phyloP scores from a whole-genome alignment of 2,888 invertebrate species.

The Diabrotica balteata region DNA sequence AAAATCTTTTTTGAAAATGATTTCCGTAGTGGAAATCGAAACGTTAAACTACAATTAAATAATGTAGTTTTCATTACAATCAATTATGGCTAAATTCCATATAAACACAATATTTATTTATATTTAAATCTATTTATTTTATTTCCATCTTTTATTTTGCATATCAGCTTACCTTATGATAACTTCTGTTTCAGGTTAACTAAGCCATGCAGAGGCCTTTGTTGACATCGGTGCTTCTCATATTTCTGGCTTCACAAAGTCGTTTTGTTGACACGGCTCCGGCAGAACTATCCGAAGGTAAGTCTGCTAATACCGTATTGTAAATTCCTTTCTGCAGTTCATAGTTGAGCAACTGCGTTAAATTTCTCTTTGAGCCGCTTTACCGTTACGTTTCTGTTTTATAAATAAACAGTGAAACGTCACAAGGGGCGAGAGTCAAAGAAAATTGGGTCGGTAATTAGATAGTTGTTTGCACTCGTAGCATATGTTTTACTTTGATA shows the following conservation, averaged over 20 bases:
- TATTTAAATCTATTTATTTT: too few species aligned
- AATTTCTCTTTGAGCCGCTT: neutral
- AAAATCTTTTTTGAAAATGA: too few species aligned
- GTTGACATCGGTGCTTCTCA: constrained; percentile 5
- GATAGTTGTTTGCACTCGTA: too few species aligned
- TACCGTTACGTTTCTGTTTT: neutral
- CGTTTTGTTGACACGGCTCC: constrained; percentile 55
- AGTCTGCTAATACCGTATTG: constrained; percentile 18
- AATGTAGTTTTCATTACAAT: too few species aligned
- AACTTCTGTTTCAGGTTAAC: constrained; percentile 18
- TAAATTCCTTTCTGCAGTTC: constrained; percentile 3
- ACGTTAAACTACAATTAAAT: too few species aligned
- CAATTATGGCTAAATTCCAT: too few species aligned
- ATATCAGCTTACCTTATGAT: neutral
- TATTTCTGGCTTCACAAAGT: constrained; percentile 36
- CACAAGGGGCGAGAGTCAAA: neutral
- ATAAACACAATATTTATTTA: too few species aligned
- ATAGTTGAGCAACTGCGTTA: constrained; percentile 1
- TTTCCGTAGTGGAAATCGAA: too few species aligned
- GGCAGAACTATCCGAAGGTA: constrained; percentile 38
- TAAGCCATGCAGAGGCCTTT: constrained; percentile 9
- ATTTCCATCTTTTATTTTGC: too few species aligned
- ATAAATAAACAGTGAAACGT: neutral
- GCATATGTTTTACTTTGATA: too few species aligned
- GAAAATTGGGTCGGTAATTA: too few species aligned